A percentile compares a stretch with the other conserved stretches of the same genome.
Conservation (phyloP, 2,113 vertebrate genomes). For the Anoplopoma fimbria region DNA sequence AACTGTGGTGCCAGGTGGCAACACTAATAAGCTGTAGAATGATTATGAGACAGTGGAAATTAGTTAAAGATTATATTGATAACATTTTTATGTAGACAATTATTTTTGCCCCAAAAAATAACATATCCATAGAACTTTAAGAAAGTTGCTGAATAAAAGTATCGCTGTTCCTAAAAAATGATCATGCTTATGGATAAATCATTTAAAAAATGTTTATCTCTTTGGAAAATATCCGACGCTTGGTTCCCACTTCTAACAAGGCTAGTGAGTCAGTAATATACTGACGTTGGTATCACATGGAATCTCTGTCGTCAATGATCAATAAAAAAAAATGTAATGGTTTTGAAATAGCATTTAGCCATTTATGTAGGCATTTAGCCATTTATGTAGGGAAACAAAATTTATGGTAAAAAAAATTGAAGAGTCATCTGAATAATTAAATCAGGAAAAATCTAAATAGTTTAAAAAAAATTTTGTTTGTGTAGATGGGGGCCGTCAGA, state of each 20-base stretch:
- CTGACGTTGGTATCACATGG: not conserved
- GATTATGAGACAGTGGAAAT: not conserved
- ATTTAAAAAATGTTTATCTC: not conserved
- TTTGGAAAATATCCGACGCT: not conserved
- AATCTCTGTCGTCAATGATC: not conserved
- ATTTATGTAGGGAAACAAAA: not conserved
- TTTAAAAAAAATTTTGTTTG: too few relatives aligned
- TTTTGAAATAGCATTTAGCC: too few relatives aligned
- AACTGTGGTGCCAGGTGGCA: conserved; percentile 1
- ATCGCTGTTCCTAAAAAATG: not conserved
- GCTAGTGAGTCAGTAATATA: not conserved
- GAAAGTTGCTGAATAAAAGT: not conserved
- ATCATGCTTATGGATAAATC: not conserved
- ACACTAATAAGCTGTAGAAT: not conserved
- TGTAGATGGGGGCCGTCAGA: too few relatives aligned
- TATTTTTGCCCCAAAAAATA: not conserved
- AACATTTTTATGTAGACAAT: too few relatives aligned
- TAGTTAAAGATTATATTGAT: not conserved
- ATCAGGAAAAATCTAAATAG: too few relatives aligned
- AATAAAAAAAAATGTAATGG: not conserved
- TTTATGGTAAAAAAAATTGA: too few relatives aligned
- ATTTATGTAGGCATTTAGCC: too few relatives aligned
- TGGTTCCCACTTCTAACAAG: not conserved
- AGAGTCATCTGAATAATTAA: too few relatives aligned
- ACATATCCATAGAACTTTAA: not conserved